A percentile compares a stretch with the other conserved stretches of the same genome.
Conservation (phyloP, 2,113 vertebrate species). For the Gallinago paraguaiae region DNA sequence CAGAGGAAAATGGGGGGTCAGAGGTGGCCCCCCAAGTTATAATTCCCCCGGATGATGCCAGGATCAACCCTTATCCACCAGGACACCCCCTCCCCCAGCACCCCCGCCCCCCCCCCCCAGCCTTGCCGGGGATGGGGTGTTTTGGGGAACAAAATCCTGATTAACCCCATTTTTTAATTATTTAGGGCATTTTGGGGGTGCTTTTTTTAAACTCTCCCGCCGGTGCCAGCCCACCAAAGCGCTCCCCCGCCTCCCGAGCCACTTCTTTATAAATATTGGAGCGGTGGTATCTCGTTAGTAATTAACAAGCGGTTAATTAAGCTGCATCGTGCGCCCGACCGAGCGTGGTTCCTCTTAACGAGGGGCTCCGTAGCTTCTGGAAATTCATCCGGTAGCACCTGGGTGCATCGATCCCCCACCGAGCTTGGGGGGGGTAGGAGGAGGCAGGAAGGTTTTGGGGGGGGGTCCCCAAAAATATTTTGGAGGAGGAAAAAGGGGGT, state of each 20-base stretch:
- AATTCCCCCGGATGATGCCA: neutral
- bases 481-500: neutral
- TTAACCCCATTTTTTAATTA: neutral
- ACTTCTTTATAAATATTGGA: neutral
- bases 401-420: neutral
- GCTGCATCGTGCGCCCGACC: neutral
- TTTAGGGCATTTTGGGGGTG: neutral
- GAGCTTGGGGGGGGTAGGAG: neutral
- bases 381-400: neutral
- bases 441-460: neutral
- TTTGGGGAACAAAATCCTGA: neutral
- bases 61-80: rapidly evolving
- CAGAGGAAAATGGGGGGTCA: neutral
- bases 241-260: neutral
- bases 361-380: neutral
- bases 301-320: constrained; percentile 34
- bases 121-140: too few relatives aligned
- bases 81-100: too few relatives aligned
- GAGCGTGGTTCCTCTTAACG: neutral
- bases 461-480: neutral
- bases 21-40: neutral
- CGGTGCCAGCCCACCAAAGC: neutral
- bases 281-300: neutral
- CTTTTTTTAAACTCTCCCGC: neutral
- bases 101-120: neutral